Evolutionary conservation across 2,888 invertebrate genomes (phyloP), one percentile per base, ranked within the genome.

Genomic region (Neoitamus cyanurus): DNA sequence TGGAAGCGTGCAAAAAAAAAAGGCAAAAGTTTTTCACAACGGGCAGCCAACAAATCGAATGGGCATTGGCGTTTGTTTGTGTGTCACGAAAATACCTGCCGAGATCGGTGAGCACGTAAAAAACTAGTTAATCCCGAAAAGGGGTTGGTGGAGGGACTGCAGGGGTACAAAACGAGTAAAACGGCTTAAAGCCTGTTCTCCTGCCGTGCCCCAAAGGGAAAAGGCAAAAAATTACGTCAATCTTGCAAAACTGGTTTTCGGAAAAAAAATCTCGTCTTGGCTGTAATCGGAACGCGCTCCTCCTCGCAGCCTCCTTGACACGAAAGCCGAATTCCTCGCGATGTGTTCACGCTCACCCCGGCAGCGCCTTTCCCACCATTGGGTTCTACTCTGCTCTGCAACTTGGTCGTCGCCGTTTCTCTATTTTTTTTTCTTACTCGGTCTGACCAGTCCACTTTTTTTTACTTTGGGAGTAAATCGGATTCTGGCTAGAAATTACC

Each of bases 151-250:
- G 73, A 73, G 73, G 13, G 15, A 48, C 30, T 20, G 30, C 30
- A 36, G 30, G 15, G 15, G 15, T n/a, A 73, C 6, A 58, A 30
- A 80, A 80, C 78, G 20, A 80, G 78, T 58, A 80, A 80, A 80
- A 31, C 31, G 20, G 34, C 58, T 28, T 15, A 80, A 80, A 80
- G 78, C 58, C 58, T 20, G 48, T 58, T 80, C 34, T 75, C 28
- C 36, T 73, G 46, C 28, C 46, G 58, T 58, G 78, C 48, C 78
- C 58, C 58, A 25, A 31, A 34, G 78, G 58, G 78, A 80, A 80
- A 80, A 80, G 58, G 58, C 78, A 80, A 80, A 80, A 80, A 80
- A 80, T 80, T 80, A 80, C 78, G 78, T 80, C 78, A 80, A 80
- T 80, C 78, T 80, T 48, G 78, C 58, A 42, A 30, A 80, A 80